Conservation (phyloP, 1,140 invertebrate species). For the Berghia stephanieae region DNA sequence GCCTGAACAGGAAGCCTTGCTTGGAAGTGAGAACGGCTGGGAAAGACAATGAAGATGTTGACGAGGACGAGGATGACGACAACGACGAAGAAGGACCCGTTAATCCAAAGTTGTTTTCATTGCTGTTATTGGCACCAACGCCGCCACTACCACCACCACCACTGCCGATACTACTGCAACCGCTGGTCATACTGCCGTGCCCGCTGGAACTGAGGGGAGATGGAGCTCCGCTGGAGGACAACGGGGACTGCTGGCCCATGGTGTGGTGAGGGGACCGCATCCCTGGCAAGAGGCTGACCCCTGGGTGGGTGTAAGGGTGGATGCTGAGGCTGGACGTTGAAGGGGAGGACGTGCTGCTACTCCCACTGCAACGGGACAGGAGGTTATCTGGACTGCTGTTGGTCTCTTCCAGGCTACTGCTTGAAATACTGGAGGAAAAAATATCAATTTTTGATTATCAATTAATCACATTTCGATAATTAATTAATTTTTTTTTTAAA, state of each 20-base stretch:
- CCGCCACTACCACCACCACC: not conserved
- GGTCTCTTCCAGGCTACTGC: conserved; percentile 54
- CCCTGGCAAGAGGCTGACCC: not conserved
- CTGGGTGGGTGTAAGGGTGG: not conserved
- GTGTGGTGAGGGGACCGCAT: not conserved
- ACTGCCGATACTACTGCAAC: too few species aligned
- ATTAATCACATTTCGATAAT: not conserved
- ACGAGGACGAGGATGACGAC: too few species aligned
- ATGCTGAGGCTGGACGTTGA: not conserved
- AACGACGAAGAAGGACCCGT: too few species aligned
- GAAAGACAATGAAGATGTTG: too few species aligned
- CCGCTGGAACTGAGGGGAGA: conserved; percentile 11
- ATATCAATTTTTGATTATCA: too few species aligned
- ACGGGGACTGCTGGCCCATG: conserved; percentile 21
- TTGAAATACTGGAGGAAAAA: conserved; percentile 48
- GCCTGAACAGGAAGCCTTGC: conserved; percentile 25
- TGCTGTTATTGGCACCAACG: too few species aligned
- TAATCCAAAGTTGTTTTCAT: too few species aligned
- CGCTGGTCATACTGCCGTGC: too few species aligned
- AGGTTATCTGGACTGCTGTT: conserved; percentile 55
- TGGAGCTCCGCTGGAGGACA: conserved; percentile 5
- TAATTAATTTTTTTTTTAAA: not conserved
- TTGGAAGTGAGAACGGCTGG: not conserved
- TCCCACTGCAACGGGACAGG: conserved; percentile 38
- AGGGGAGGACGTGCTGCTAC: not conserved